Conservation (phyloP, 2,797 vertebrate species). For the Champsocephalus esox region DNA sequence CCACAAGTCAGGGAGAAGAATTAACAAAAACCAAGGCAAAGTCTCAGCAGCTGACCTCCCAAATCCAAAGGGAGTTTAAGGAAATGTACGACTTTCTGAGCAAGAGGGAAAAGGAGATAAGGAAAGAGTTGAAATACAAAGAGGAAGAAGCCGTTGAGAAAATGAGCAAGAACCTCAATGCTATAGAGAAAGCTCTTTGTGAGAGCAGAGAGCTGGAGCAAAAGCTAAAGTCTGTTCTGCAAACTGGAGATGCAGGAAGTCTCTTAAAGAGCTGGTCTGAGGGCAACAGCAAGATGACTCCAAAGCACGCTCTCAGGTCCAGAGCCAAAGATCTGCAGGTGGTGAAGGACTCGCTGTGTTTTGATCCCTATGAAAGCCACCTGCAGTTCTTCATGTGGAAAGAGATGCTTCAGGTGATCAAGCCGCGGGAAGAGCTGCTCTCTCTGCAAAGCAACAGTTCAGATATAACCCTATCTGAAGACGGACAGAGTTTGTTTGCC, state of each 20-base stretch:
- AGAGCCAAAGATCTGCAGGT: slow-evolving; percentile 33
- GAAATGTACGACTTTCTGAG: slow-evolving; percentile 51
- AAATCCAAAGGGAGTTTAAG: slow-evolving; percentile 42
- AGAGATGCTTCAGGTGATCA: slow-evolving; percentile 68
- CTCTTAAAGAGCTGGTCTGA: slow-evolving; percentile 52
- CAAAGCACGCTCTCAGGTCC: not conserved
- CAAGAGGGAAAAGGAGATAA: slow-evolving; percentile 45
- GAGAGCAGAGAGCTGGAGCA: slow-evolving; percentile 28
- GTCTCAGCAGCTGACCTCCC: slow-evolving; percentile 31
- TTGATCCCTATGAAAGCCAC: slow-evolving; percentile 72
- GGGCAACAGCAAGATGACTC: not conserved
- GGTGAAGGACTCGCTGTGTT: slow-evolving; percentile 35
- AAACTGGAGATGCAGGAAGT: slow-evolving; percentile 19
- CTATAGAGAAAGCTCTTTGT: slow-evolving; percentile 16
- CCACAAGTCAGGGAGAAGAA: slow-evolving; percentile 54
- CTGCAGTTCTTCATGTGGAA: slow-evolving; percentile 77
- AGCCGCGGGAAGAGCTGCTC: slow-evolving; percentile 41
- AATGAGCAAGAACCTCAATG: slow-evolving; percentile 35
- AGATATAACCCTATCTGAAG: not conserved
- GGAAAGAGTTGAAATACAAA: slow-evolving; percentile 30
- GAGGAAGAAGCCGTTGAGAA: slow-evolving; percentile 22
- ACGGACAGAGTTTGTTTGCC: too few relatives aligned
- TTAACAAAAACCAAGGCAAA: slow-evolving; percentile 61
- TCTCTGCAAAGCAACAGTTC: slow-evolving; percentile 2
- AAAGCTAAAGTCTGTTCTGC: slow-evolving; percentile 4